Evolutionary conservation across 2,888 invertebrate genomes (phyloP).

Genomic region (Torymus auratus): DNA sequence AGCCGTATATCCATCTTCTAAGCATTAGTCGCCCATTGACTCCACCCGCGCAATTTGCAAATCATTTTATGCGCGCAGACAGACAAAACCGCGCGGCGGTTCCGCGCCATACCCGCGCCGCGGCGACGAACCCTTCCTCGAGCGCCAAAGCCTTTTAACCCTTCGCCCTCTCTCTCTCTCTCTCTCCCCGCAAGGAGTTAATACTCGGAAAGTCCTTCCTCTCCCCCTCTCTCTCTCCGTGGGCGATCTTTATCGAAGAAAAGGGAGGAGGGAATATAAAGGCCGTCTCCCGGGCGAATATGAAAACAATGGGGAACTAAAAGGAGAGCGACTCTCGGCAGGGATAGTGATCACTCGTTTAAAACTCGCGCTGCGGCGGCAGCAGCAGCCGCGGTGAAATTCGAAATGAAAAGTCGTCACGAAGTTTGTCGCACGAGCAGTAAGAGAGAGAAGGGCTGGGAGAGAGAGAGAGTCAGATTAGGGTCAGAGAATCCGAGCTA

Average conservation of each 20-base stretch:
- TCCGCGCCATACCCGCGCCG: no score
- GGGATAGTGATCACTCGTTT: slow-evolving; percentile 63
- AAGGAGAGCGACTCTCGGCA: slow-evolving; percentile 57
- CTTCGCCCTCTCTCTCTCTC: background rate
- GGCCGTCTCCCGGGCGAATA: background rate
- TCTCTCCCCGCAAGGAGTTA: background rate
- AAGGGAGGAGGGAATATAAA: background rate
- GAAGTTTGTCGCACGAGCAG: slow-evolving; percentile 48
- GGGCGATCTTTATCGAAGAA: slow-evolving; percentile 28
- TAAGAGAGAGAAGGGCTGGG: background rate
- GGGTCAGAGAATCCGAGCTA: slow-evolving; percentile 58
- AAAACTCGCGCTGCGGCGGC: slow-evolving; percentile 58
- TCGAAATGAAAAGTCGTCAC: slow-evolving; percentile 61
- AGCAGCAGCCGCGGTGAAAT: slow-evolving; percentile 45
- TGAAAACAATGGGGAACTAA: slow-evolving; percentile 41
- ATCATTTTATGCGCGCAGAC: no score
- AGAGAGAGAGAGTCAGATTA: slow-evolving; percentile 51
- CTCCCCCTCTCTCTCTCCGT: background rate
- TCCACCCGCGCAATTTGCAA: no score
- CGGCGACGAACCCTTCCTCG: no score
- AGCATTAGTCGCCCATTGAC: no score
- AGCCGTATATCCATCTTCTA: no score
- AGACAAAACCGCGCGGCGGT: no score
- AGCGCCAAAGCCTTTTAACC: no score
- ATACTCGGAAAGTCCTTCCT: slow-evolving; percentile 2